Conservation (phyloP, 2,797 vertebrate genomes). For the Buceros bicornis region DNA sequence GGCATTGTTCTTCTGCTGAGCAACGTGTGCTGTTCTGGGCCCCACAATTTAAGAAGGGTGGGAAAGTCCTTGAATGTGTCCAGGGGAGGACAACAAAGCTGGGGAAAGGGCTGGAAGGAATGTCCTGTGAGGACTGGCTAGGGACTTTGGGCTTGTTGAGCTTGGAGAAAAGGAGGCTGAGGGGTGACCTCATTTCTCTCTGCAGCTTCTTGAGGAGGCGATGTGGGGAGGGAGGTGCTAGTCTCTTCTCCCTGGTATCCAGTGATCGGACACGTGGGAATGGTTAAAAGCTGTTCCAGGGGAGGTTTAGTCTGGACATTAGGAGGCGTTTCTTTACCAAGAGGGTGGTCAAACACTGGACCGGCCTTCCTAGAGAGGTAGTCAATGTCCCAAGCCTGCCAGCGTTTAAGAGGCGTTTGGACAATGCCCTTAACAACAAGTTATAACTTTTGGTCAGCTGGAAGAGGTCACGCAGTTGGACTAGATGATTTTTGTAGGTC, state of each 20-base stretch:
- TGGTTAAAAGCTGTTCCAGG: neutral
- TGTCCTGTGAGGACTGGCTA: too few species aligned
- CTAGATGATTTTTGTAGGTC: rapidly evolving
- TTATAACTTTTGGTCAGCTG: too few species aligned
- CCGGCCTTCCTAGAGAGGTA: neutral
- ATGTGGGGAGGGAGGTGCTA: neutral
- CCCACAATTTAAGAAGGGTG: neutral
- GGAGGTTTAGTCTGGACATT: neutral
- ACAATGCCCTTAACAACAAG: too few species aligned
- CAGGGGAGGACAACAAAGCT: neutral
- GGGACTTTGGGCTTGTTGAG: neutral
- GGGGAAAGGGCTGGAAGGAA: neutral
- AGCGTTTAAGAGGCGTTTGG: too few species aligned
- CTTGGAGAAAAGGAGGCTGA: neutral
- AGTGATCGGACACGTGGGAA: rapidly evolving
- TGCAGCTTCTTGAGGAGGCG: neutral
- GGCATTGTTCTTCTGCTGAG: neutral
- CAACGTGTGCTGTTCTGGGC: neutral
- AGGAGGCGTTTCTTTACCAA: neutral
- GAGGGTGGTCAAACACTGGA: neutral
- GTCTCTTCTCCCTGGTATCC: neutral
- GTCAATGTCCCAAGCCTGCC: neutral
- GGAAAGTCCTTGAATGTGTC: neutral
- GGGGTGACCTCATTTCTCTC: neutral
- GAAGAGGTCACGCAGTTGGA: too few species aligned